phyloP scores from a whole-genome alignment of 2,797 vertebrate genomes.

The Tiaroga cobitis region DNA sequence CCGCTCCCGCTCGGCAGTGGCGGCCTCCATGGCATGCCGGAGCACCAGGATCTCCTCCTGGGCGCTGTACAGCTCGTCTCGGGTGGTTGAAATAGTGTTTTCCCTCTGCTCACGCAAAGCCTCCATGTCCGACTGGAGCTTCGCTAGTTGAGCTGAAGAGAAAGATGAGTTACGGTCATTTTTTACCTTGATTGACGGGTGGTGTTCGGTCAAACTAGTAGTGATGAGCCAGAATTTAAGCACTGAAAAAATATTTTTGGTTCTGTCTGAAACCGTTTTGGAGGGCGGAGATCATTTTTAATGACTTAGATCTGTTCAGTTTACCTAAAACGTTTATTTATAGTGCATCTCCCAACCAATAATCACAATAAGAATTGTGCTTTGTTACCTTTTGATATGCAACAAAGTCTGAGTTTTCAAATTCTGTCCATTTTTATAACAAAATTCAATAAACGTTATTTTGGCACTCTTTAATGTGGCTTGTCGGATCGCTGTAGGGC shows the following conservation, averaged over 20 bases:
- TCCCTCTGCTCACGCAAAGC: slow-evolving; percentile 91
- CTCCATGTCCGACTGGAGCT: slow-evolving; percentile 91
- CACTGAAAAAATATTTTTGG: not conserved
- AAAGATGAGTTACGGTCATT: not conserved
- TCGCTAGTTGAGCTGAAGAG: slow-evolving; percentile 85
- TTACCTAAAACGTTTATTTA: too few species aligned
- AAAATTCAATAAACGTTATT: not conserved
- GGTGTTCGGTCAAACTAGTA: not conserved
- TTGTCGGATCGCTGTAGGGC: too few species aligned
- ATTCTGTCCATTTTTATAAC: too few species aligned
- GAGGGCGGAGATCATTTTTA: not conserved
- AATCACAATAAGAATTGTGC: not conserved
- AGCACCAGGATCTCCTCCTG: slow-evolving; percentile 91
- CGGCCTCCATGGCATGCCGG: slow-evolving; percentile 85
- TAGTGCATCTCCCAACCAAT: too few species aligned
- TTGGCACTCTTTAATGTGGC: not conserved
- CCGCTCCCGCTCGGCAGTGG: slow-evolving; percentile 84
- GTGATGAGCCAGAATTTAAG: not conserved
- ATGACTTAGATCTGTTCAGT: not conserved
- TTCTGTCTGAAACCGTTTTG: not conserved
- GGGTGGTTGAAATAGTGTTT: slow-evolving; percentile 85
- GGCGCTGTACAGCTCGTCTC: slow-evolving; percentile 87
- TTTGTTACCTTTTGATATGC: not conserved
- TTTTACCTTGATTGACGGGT: not conserved
- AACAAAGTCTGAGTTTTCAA: not conserved